Evolutionary conservation across 2,113 vertebrate species (phyloP), one percentile per base, ranked within the genome.

Genomic region (Aplodontia rufa): DNA sequence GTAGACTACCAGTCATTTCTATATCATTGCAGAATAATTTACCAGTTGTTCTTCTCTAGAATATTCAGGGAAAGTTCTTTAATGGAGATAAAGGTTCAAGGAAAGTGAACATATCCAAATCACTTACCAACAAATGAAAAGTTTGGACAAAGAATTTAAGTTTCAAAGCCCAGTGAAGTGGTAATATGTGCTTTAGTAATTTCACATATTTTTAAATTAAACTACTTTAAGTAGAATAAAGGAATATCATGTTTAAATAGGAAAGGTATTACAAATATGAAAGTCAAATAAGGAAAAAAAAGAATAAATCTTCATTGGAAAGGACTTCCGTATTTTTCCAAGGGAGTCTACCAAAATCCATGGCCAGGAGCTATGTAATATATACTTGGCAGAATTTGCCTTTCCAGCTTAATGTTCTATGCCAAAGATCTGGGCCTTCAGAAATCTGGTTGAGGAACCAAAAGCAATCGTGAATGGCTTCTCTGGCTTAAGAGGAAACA

Each of bases 371-470:
- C 40, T 75, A 93, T 35, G 11, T 75, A 94, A 80, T 55, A 92
- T 71, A 76, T 79, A 83, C 66, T 92, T 97, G 51, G 82, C 62
- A 95, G 47, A 88, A 75, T 28, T 69, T 94, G 17, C 6, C 22
- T 95, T 96, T 78, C 83, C 72, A 76, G 51, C n/a, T 81, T 83
- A 24, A 84, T 68, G 69, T 95, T 64, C 76, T 79, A n/a, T 76
- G 51, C 72, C 85, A 96, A 94, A 8, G 8, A 95, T 84, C 37
- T 6, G 90, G 72, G n/a, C 37, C 28, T 92, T 90, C 45, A 86
- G 68, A 96, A 91, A 92, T 94, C 55, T 75, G 6, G 24, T 86
- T 58, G 58, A 94, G 82, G 90, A 96, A 91, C 80, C 72, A 95
- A 94, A 95, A 91, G 2, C 13, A 81, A 94, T 90, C 92, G 60